These are phyloP conservation scores for Philonicus albiceps DNA, from an alignment of 2,888 invertebrate genomes.

Conservation along the genomic window DNA sequence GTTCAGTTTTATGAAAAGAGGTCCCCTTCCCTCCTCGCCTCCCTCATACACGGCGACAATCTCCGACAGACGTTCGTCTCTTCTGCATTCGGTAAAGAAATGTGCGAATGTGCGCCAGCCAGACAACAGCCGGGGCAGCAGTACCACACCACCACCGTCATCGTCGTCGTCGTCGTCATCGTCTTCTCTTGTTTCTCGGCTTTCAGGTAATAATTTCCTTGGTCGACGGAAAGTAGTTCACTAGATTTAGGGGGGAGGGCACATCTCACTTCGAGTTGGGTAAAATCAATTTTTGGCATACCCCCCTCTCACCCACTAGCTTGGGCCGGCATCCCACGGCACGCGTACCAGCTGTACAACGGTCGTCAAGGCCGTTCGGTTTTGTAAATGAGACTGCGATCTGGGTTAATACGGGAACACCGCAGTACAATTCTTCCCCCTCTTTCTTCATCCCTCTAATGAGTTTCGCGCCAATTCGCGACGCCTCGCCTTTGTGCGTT, in stretches of 20 bases:
- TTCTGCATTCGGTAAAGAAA: background rate
- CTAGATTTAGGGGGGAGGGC: slow-evolving; percentile 10
- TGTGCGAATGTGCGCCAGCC: background rate
- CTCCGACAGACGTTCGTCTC: slow-evolving; percentile 18
- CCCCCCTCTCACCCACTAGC: too few relatives aligned
- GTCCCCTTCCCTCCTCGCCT: too few relatives aligned
- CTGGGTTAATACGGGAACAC: slow-evolving; percentile 17
- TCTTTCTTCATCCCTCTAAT: background rate
- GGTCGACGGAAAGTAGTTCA: slow-evolving; percentile 13
- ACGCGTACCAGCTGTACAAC: background rate
- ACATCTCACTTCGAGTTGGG: slow-evolving; percentile 1
- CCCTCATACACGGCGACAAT: background rate
- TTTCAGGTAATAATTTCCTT: background rate
- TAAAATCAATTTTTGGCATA: slow-evolving; percentile 6
- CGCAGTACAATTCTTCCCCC: background rate
- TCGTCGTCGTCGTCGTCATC: too few relatives aligned
- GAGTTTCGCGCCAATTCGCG: slow-evolving; percentile 8
- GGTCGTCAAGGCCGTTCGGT: slow-evolving; percentile 42
- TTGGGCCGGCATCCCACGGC: background rate
- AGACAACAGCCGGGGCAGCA: background rate
- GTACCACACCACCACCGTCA: too few relatives aligned
- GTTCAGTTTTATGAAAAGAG: too few relatives aligned
- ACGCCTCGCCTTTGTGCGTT: background rate
- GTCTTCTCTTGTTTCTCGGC: background rate
- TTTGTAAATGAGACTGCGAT: slow-evolving; percentile 31